A percentile compares a stretch with the other conserved stretches of the same genome.
phyloP scores from a whole-genome alignment of 2,888 invertebrate species.

The Drosophila neonasuta region DNA sequence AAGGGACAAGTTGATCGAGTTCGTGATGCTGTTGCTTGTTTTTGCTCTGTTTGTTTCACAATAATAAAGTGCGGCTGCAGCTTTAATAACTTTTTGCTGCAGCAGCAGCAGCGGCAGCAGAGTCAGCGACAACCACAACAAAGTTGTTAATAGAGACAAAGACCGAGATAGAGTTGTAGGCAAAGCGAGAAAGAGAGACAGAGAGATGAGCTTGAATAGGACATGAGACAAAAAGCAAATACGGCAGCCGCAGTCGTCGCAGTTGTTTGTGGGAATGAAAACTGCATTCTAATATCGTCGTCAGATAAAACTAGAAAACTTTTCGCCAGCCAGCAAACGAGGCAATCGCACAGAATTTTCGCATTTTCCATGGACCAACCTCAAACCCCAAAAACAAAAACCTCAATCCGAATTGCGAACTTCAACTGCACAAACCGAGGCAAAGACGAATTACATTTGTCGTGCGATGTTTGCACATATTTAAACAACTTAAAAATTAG shows the following conservation, averaged over 20 bases:
- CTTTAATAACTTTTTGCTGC: constrained; percentile 68
- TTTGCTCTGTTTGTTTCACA: constrained; percentile 57
- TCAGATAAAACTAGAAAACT: constrained; percentile 34
- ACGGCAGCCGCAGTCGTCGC: constrained; percentile 10
- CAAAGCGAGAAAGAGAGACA: not conserved
- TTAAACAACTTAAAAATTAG: constrained; percentile 68
- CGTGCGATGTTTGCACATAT: constrained; percentile 63
- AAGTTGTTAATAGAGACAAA: constrained; percentile 53
- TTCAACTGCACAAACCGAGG: constrained; percentile 4
- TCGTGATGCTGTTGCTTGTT: constrained; percentile 31
- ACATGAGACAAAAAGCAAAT: constrained; percentile 20
- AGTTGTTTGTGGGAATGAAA: constrained; percentile 29
- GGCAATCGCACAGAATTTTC: not conserved
- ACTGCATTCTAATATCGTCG: constrained; percentile 58
- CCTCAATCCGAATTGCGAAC: not conserved
- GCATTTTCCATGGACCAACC: constrained; percentile 7
- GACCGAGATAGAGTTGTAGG: constrained; percentile 22
- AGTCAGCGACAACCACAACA: constrained; percentile 43
- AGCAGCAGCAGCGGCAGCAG: constrained; percentile 14
- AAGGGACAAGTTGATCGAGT: constrained; percentile 49
- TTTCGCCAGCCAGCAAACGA: constrained; percentile 13
- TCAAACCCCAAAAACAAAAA: constrained; percentile 1
- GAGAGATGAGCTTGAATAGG: not conserved
- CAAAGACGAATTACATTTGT: constrained; percentile 66
- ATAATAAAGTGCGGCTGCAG: constrained; percentile 73